Evolutionary conservation across 2,797 vertebrate genomes (phyloP), one percentile per base, ranked within the genome.

Genomic region (Manis pentadactyla): DNA sequence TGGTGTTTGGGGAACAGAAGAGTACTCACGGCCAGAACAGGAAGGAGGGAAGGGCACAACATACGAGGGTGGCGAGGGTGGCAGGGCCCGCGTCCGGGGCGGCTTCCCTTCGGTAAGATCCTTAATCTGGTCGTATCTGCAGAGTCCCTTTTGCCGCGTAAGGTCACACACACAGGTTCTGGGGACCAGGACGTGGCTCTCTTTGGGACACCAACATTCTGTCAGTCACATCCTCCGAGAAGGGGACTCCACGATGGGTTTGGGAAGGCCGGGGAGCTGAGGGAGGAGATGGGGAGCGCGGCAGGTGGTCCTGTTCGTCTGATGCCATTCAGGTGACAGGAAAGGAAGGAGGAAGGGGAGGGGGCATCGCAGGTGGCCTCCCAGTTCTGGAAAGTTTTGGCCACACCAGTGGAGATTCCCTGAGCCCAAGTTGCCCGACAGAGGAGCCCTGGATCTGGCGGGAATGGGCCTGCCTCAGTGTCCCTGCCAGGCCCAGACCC

Each of bases 161-260:
- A 71, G 34, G 11, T 17, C 3, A 11, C 23, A 8, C 29, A 31
- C 39, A 25, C 10, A 39, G 34, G 51, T 79, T 37, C 4, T n/a
- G 31, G 5, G 63, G 17, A 27, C 29, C 7, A 10, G 51, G 31
- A 10, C 4, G 0, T 2, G 59, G 46, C 2, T 23, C 15, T 51
- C 19, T 37, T 19, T 12, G 46, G 49, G 27, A 39, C n/a, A 39
- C 8, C n/a, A 1, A 18, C 49, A 23, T 57, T 37, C n/a, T 79
- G 64, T 17, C 13, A 14, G 10, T 29, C 4, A 31, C 6, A 55
- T 39, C 31, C 21, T 71, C 13, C 8, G 18, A 53, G 87, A 37
- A 29, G 13, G 14, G 17, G 34, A 19, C 5, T 11, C 25, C 6
- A 37, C 51, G 71, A 59, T 7, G 57, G 49, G 1, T 21, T 9